A percentile compares a stretch with the other conserved stretches of the same genome.
These are phyloP conservation scores for Apogon hyalosoma DNA, from an alignment of 2,797 vertebrate genomes.

Conservation along the genomic window DNA sequence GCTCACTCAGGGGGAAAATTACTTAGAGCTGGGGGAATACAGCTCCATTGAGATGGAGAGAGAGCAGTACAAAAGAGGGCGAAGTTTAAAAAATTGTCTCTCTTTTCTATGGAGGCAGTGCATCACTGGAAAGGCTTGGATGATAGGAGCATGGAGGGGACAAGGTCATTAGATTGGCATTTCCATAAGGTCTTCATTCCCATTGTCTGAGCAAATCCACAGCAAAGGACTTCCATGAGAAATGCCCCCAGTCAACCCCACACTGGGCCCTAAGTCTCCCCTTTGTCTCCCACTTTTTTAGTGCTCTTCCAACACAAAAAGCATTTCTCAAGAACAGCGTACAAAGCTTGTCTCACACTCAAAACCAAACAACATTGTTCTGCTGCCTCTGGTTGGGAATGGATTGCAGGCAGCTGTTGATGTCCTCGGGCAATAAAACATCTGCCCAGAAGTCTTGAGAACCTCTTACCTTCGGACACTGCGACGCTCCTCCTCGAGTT, in stretches of 20 bases:
- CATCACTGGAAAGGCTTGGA: constrained; percentile 42
- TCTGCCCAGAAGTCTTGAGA: constrained; percentile 55
- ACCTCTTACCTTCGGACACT: constrained; percentile 88
- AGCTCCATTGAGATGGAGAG: constrained; percentile 77
- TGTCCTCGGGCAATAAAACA: constrained; percentile 55
- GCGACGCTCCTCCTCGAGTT: constrained; percentile 89
- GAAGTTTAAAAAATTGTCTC: constrained; percentile 79
- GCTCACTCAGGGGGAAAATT: constrained; percentile 79
- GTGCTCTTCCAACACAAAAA: constrained; percentile 63
- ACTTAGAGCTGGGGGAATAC: constrained; percentile 66
- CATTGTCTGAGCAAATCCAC: constrained; percentile 69
- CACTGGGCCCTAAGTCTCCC: constrained; percentile 53
- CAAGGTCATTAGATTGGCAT: constrained; percentile 80
- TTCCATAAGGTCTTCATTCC: constrained; percentile 76
- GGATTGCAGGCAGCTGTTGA: constrained; percentile 74
- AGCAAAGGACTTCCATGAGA: constrained; percentile 71
- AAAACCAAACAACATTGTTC: constrained; percentile 76
- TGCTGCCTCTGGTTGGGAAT: constrained; percentile 64
- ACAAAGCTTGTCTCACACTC: constrained; percentile 73
- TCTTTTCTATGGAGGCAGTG: constrained; percentile 52
- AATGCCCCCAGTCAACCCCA: constrained; percentile 68
- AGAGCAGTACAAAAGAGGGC: constrained; percentile 69
- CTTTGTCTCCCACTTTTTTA: constrained; percentile 73
- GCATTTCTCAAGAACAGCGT: constrained; percentile 69
- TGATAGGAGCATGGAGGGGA: constrained; percentile 69